Evolutionary conservation across 2,113 vertebrate species (phyloP).

Genomic region (Salvator merianae): DNA sequence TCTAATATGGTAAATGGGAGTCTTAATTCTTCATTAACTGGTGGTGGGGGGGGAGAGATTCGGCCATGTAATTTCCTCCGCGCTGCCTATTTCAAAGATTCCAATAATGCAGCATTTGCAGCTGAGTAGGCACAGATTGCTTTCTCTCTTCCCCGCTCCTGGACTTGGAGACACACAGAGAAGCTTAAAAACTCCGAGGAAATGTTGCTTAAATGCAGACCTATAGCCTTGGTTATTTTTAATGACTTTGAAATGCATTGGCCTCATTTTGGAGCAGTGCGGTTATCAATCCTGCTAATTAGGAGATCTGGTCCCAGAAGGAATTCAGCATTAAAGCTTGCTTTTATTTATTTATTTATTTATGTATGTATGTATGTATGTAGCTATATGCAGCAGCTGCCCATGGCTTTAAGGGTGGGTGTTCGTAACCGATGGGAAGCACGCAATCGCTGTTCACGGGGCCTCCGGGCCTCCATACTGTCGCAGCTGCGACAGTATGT

Average conservation of each 20-base stretch:
- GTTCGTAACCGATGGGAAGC: no score
- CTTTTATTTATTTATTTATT: no score
- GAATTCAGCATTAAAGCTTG: constrained; percentile 89
- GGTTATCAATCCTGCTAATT: constrained; percentile 99
- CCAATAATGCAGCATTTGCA: constrained; percentile 94
- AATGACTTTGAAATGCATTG: constrained; percentile 99
- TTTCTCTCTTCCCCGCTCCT: constrained; percentile 51
- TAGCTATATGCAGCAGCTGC: no score
- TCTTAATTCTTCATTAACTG: constrained; percentile 98
- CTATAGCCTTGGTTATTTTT: constrained; percentile 97
- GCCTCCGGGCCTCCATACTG: no score
- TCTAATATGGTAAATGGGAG: constrained; percentile 94
- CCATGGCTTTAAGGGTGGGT: no score
- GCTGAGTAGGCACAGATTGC: constrained; percentile 92
- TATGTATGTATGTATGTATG: no score
- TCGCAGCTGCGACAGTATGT: no score
- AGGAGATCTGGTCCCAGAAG: constrained; percentile 91
- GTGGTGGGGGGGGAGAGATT: constrained; percentile 75
- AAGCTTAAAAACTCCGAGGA: constrained; percentile 86
- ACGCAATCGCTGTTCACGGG: no score
- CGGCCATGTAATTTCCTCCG: constrained; percentile 93
- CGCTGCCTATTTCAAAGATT: constrained; percentile 93
- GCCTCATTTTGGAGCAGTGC: constrained; percentile 94
- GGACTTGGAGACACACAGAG: constrained; percentile 75
- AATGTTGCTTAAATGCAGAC: constrained; percentile 91